These are phyloP conservation scores for Orientallactaga bullata DNA, from an alignment of 2,113 vertebrate genomes.

Conservation along the genomic window DNA sequence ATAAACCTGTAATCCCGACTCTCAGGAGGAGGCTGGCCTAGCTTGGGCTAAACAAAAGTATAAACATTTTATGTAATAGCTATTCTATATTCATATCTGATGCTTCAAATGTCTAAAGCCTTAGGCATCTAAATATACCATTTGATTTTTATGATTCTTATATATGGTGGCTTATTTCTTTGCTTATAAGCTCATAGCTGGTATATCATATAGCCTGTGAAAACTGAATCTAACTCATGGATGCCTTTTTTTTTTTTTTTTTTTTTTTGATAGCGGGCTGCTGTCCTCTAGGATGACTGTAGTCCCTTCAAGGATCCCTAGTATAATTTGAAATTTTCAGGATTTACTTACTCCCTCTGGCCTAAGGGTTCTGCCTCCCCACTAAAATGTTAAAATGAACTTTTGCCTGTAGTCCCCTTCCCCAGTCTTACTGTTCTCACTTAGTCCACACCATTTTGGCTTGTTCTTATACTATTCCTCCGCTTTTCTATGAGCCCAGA, in stretches of 20 bases:
- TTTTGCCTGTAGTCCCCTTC: neutral
- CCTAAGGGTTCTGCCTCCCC: neutral
- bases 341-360: neutral
- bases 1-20: neutral
- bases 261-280: neutral
- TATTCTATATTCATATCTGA: conserved; percentile 25
- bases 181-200: neutral
- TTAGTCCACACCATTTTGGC: neutral
- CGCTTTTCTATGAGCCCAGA: neutral
- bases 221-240: neutral
- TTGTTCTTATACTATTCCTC: neutral
- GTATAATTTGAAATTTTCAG: neutral
- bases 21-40: neutral
- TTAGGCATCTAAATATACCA: conserved; percentile 3
- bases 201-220: neutral
- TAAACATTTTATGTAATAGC: neutral
- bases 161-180: neutral
- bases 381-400: conserved; percentile 6
- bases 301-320: neutral
- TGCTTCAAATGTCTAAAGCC: conserved; percentile 29
- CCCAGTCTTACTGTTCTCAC: neutral
- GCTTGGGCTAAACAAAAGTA: neutral
- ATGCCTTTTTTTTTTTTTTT: neutral
- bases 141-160: conserved; percentile 2
- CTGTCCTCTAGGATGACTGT: neutral